Percentiles rank a stretch among this genome's conserved stretches.
These are phyloP conservation scores for Lasioglossum oenotherae DNA, from an alignment of 2,888 invertebrate genomes.

Conservation along the genomic window DNA sequence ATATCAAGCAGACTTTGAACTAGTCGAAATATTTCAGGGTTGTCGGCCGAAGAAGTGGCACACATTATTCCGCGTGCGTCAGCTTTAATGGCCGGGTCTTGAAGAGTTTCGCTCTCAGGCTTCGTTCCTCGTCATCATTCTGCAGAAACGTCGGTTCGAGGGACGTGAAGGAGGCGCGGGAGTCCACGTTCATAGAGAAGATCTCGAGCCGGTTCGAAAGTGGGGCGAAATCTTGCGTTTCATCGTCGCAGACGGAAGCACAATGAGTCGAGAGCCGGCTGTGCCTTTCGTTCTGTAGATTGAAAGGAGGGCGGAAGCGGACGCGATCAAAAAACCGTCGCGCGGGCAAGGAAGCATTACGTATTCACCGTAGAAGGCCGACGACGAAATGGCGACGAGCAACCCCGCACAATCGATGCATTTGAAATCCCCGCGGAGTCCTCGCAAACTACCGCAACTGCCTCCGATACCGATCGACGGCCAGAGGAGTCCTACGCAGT, in stretches of 20 bases:
- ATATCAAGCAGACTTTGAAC: background rate
- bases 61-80: background rate
- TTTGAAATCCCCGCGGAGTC: conserved; percentile 87
- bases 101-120: background rate
- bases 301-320: background rate
- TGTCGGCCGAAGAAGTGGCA: background rate
- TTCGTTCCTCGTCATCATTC: background rate
- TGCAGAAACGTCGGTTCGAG: background rate
- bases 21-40: conserved; percentile 3
- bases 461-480: conserved; percentile 86
- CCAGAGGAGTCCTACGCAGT: conserved; percentile 86
- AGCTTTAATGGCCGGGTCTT: background rate
- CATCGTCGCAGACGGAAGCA: conserved; percentile 3
- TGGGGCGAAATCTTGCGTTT: conserved; percentile 26
- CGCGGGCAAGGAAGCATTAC: background rate
- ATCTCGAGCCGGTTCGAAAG: conserved; percentile 2
- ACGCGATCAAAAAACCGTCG: background rate
- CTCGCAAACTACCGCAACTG: conserved; percentile 86
- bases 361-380: conserved; percentile 4
- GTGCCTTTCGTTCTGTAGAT: conserved; percentile 13
- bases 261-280: conserved; percentile 21
- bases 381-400: conserved; percentile 86
- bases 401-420: conserved; percentile 86
- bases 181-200: background rate
- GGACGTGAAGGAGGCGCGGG: background rate